phyloP scores from a whole-genome alignment of 2,888 invertebrate genomes.

The Plebejus anna region DNA sequence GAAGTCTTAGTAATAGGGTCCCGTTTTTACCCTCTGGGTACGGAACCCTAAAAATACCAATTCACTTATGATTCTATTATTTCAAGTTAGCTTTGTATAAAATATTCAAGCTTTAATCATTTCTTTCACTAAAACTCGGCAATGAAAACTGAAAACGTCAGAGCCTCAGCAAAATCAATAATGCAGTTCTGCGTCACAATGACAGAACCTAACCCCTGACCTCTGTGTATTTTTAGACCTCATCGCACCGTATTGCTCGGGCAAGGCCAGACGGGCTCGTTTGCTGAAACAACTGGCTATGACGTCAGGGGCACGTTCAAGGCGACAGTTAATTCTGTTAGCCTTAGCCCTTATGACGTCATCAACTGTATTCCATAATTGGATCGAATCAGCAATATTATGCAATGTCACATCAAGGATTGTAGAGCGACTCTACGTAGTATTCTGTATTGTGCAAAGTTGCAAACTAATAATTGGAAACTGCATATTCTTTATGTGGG shows the following conservation, averaged over 20 bases:
- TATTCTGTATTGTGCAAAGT: no score
- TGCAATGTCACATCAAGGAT: not conserved
- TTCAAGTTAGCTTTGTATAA: not conserved
- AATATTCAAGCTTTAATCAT: not conserved
- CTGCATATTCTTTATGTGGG: not conserved
- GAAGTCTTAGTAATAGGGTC: no score
- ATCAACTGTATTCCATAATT: not conserved
- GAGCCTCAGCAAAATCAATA: not conserved
- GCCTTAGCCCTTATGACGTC: conserved; percentile 43
- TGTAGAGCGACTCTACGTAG: not conserved
- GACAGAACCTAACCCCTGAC: conserved; percentile 58
- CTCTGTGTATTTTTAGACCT: conserved; percentile 69
- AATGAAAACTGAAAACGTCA: not conserved
- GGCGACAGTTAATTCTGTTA: conserved; percentile 49
- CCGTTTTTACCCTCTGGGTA: no score
- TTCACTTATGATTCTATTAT: not conserved
- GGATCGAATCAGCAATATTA: conserved; percentile 11
- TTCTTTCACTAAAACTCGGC: not conserved
- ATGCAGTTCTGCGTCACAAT: conserved; percentile 25
- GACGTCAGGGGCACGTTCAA: conserved; percentile 67
- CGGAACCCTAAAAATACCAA: not conserved
- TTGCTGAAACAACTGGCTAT: conserved; percentile 65
- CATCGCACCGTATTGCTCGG: conserved; percentile 49
- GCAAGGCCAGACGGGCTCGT: conserved; percentile 63
- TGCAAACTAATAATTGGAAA: not conserved